Evolutionary conservation across 37 sponge, comb jelly and placozoan genomes (phyloP).

Genomic region (Halichondria panicea): DNA sequence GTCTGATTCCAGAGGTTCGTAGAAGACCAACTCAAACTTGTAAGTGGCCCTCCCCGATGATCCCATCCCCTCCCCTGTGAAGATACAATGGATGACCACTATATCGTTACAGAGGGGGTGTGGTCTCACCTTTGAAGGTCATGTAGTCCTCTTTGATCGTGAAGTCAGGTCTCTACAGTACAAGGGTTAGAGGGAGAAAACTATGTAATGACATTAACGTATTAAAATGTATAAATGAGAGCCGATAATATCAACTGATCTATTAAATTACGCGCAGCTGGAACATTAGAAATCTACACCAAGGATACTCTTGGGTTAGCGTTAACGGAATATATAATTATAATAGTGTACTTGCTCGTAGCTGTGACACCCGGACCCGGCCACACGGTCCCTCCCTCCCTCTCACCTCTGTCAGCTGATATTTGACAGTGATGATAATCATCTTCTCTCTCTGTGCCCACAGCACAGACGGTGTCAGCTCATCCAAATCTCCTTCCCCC

Average conservation of each 20-base stretch:
- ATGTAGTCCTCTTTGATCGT: slow-evolving; percentile 53
- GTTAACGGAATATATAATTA: too few species aligned
- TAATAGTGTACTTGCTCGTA: too few species aligned
- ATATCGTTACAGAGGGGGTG: neutral
- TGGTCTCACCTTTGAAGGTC: slow-evolving; percentile 63
- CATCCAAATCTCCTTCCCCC: neutral
- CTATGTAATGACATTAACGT: too few species aligned
- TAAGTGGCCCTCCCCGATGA: slow-evolving; percentile 58
- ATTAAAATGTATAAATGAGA: too few species aligned
- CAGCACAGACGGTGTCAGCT: slow-evolving; percentile 54
- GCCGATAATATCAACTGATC: too few species aligned
- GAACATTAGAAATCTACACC: too few species aligned
- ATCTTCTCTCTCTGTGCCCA: slow-evolving; percentile 77
- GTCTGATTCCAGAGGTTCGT: slow-evolving; percentile 67
- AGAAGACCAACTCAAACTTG: slow-evolving; percentile 71
- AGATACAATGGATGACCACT: neutral
- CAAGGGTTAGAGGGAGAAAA: neutral
- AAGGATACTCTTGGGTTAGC: too few species aligned
- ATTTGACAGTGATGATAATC: slow-evolving; percentile 52
- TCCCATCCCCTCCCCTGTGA: slow-evolving; percentile 66
- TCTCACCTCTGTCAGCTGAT: slow-evolving; percentile 62
- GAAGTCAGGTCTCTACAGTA: slow-evolving; percentile 74
- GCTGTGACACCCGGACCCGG: too few species aligned
- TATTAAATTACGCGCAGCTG: too few species aligned
- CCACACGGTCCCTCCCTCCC: too few species aligned